Evolutionary conservation across 2,797 vertebrate genomes (phyloP), one percentile per base, ranked within the genome.

Genomic region (Pangasius mekongensis): DNA sequence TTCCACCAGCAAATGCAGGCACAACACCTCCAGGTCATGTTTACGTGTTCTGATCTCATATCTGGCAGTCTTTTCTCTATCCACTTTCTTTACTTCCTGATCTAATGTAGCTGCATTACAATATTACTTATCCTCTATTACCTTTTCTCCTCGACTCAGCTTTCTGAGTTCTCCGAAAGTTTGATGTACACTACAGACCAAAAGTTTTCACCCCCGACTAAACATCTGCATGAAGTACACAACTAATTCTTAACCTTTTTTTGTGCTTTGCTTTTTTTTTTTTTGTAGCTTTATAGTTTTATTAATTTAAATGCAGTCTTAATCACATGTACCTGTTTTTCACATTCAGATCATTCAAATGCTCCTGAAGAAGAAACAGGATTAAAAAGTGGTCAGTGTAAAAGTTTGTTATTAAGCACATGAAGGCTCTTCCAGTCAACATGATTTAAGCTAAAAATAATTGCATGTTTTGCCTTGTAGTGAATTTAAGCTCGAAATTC

Each of bases 361-460:
- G 84, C 67, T 58, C 84, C 67, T 47, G 84, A 85, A 58, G 84
- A 85, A 85, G 84, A 85, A 58, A 20, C 67, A 74, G 67, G 67
- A 85, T 85, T 85, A 85, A 85, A 85, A 85, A 16, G 33, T 74
- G 84, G 67, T 60, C 84, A 85, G 67, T 84, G 64, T 5, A 71
- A 24, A 64, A 18, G 13, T 83, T 84, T 84, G 49, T 52, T 69
- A 33, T 66, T 84, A 54, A 84, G 62, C 10, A 16, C 62, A 24
- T 16, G 60, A 49, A 66, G 56, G 56, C 54, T 80, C 36, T 58
- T 13, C 43, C 52, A 20, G 77, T 33, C 47, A 64, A 64, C 39
- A 83, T 67, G 83, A 52, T 39, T 71, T n/a, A 56, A 74, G 6
- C 22, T 73, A 33, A 22, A 20, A 27, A 27, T 8, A 64, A 47